These are phyloP conservation scores for Nephrotoma guestfalica DNA, from an alignment of 2,888 invertebrate species.

Conservation along the genomic window DNA sequence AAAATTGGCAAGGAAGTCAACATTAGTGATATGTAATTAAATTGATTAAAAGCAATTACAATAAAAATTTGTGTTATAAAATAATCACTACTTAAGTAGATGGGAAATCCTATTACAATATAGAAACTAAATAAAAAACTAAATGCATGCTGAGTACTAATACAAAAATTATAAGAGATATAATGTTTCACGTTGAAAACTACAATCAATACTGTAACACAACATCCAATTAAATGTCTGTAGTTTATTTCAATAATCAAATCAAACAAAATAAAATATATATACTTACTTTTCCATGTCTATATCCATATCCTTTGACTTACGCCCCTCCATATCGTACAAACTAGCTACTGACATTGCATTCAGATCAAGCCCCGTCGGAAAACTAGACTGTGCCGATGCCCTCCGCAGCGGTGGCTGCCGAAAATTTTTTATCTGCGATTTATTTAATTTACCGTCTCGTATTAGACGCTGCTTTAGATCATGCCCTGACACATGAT, in stretches of 20 bases:
- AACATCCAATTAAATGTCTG: background rate
- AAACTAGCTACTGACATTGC: conserved; percentile 14
- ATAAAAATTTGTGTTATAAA: background rate
- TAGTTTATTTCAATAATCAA: background rate
- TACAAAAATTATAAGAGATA: background rate
- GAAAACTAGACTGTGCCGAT: background rate
- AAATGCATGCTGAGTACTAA: background rate
- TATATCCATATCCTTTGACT: conserved; percentile 13
- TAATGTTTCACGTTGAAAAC: background rate
- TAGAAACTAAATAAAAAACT: background rate
- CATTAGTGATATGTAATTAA: too few relatives aligned
- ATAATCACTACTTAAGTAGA: background rate
- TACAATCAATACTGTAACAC: background rate
- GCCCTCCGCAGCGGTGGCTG: background rate
- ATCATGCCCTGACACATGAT: background rate
- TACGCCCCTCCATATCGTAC: conserved; percentile 10
- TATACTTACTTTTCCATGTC: conserved; percentile 12
- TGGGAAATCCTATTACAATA: background rate
- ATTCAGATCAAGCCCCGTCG: conserved; percentile 10
- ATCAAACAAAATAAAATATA: background rate
- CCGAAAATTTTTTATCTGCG: background rate
- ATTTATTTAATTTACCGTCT: background rate
- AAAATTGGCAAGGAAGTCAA: too few relatives aligned
- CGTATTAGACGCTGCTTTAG: background rate
- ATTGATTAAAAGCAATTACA: background rate